Evolutionary conservation across 2,888 invertebrate species (phyloP), one percentile per base, ranked within the genome.

Genomic region (Falcaria lacertinaria): DNA sequence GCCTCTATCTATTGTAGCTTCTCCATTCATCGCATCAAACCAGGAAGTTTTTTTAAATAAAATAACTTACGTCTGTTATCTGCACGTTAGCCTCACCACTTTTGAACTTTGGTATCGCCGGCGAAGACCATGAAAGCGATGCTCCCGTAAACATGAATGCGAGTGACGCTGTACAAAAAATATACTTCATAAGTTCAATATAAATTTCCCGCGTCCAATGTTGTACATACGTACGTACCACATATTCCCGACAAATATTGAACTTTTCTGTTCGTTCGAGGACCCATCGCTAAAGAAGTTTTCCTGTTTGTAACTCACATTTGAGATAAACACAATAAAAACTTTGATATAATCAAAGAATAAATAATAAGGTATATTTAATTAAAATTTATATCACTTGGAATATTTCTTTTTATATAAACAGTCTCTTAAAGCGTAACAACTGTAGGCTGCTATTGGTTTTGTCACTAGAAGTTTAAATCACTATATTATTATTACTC

Each of bases 41-140:
- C 6, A 15, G 5, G 14, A 8, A 34, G 4, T n/a, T 34, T 25
- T 33, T 16, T 28, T 37, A 13, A 13, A 13, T 33, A 16, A 40
- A 37, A 4, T 6, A 43, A 76, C 86, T 80, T 67, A 89, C 90
- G 59, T 88, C 80, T 34, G 79, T 77, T 40, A 90, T 83, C 44
- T 69, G 47, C 37, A 89, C 52, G 50, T 76, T 70, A 2, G 86
- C 75, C 50, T 81, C 82, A 13, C 86, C 86, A 45, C 60, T 82
- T 52, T 75, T 80, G 59, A 91, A 79, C 69, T 89, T 89, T 34
- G 90, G 90, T 56, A 91, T 80, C 17, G 89, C 90, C n/a, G 91
- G 91, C 1, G 91, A 91, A 0, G 91, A 77, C 90, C 90, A 91
- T 6, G 90, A 86, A 41, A 89, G 60, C 5, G 80, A 78, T 17